Evolutionary conservation across 2,888 invertebrate genomes (phyloP).

Genomic region (Deilephila elpenor): DNA sequence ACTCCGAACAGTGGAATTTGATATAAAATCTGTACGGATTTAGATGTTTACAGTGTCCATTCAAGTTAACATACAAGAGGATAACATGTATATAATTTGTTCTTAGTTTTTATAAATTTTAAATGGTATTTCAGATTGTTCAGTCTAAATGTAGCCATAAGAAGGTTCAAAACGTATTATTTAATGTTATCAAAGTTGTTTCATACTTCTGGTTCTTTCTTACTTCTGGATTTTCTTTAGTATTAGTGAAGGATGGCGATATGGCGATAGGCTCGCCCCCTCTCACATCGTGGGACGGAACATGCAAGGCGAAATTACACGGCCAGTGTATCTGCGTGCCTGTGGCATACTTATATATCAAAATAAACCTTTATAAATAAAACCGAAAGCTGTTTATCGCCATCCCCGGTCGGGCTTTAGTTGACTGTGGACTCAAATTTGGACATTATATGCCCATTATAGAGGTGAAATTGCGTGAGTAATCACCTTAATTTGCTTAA

Average conservation of each 20-base stretch:
- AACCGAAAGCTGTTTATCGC: conserved; percentile 8
- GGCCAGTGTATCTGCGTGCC: too few relatives aligned
- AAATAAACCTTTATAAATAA: conserved; percentile 14
- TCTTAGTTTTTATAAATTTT: background rate
- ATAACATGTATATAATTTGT: background rate
- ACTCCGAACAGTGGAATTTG: background rate
- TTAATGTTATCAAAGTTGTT: too few relatives aligned
- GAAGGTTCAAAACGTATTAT: too few relatives aligned
- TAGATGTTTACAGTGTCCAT: background rate
- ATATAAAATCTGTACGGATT: background rate
- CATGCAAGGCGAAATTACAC: too few relatives aligned
- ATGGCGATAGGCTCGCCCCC: too few relatives aligned
- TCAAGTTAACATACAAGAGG: background rate
- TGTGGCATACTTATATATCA: background rate
- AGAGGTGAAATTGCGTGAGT: conserved; percentile 37
- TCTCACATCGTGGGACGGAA: too few relatives aligned
- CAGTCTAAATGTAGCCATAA: too few relatives aligned
- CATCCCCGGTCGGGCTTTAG: conserved; percentile 23
- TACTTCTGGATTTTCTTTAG: too few relatives aligned
- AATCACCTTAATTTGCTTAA: conserved; percentile 37
- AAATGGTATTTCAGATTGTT: too few relatives aligned
- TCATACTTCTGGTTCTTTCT: too few relatives aligned
- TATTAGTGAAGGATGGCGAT: too few relatives aligned
- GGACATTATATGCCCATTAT: conserved; percentile 35
- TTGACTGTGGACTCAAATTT: conserved; percentile 34